These are phyloP conservation scores for Galeopsomyia nigrocyanea DNA, from an alignment of 2,888 invertebrate species.

Conservation along the genomic window DNA sequence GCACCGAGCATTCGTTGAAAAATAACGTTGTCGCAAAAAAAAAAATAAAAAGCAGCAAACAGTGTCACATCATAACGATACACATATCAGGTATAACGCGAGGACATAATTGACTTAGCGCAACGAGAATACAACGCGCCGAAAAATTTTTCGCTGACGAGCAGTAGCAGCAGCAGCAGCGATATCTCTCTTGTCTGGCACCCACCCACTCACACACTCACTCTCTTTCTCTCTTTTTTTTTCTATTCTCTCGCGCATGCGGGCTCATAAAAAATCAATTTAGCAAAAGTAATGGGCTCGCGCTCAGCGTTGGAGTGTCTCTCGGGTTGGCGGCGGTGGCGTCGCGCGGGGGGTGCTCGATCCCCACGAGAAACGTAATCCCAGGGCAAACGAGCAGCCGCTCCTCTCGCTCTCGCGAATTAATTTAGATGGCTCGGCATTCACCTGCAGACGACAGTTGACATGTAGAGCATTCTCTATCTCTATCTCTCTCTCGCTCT, in stretches of 20 bases:
- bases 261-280: conserved; percentile 47
- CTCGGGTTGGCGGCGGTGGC: background rate
- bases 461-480: conserved; percentile 29
- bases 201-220: background rate
- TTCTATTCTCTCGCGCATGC: conserved; percentile 6
- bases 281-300: conserved; percentile 39
- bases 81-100: too few species aligned
- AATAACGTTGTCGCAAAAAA: too few species aligned
- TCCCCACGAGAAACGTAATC: conserved; percentile 35
- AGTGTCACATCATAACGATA: too few species aligned
- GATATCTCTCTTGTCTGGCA: too few species aligned
- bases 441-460: conserved; percentile 49
- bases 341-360: background rate
- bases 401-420: conserved; percentile 29
- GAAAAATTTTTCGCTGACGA: too few species aligned
- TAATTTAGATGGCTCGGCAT: conserved; percentile 46
- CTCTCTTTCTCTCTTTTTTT: background rate
- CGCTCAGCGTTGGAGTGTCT: conserved; percentile 21
- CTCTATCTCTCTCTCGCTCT: conserved; percentile 1
- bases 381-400: conserved; percentile 24
- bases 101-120: too few species aligned
- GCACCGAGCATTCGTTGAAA: too few species aligned
- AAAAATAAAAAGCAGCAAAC: too few species aligned
- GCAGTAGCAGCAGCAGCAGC: too few species aligned
- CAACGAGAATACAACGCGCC: too few species aligned